Conservation (phyloP, 2,888 invertebrate genomes). For the Leptopterna dolabrata region DNA sequence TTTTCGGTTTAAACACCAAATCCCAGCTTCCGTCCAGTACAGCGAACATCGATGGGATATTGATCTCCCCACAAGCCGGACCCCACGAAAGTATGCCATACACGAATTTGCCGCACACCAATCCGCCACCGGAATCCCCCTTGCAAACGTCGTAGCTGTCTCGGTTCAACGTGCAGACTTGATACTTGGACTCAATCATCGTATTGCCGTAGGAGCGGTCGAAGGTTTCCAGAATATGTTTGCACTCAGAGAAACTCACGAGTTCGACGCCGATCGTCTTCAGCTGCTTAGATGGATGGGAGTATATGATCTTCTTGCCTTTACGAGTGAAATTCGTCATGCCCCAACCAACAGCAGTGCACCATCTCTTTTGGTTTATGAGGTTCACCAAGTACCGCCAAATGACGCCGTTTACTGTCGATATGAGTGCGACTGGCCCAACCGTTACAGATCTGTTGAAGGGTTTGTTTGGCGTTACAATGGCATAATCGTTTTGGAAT, state of each 20-base stretch:
- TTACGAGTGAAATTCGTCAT: background rate
- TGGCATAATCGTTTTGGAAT: background rate
- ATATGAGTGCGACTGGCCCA: background rate
- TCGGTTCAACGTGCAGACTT: background rate
- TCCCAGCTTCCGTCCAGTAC: conserved; percentile 4
- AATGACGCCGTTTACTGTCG: background rate
- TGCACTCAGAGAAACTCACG: conserved; percentile 16
- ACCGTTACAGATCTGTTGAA: background rate
- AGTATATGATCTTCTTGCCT: background rate
- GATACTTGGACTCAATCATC: background rate
- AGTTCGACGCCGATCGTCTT: background rate
- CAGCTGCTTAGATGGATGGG: background rate
- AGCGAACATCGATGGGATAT: conserved; percentile 17
- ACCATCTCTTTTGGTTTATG: background rate
- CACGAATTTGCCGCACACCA: background rate
- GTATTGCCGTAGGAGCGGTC: background rate
- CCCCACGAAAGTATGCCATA: conserved; percentile 27
- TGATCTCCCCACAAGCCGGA: background rate
- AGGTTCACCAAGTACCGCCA: background rate
- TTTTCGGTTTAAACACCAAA: background rate
- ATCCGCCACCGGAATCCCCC: conserved; percentile 6
- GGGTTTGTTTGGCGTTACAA: background rate
- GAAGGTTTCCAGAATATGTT: background rate
- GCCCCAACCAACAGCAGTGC: conserved; percentile 6
- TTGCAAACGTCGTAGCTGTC: background rate